phyloP scores from a whole-genome alignment of 2,797 vertebrate species.

The Gouania willdenowi region DNA sequence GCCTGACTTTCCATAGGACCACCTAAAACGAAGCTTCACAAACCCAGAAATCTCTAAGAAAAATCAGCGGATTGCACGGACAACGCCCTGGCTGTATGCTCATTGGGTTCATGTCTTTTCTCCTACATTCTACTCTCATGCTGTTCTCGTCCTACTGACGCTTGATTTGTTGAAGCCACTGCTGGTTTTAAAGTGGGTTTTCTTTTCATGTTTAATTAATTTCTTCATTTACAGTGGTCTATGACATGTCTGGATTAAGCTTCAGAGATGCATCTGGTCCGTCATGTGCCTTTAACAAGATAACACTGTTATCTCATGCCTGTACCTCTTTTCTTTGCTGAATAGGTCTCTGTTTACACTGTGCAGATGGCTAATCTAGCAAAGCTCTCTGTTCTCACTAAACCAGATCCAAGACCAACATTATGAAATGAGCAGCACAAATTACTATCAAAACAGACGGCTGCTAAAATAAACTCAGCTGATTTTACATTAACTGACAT shows the following conservation, averaged over 20 bases:
- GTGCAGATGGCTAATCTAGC: constrained; percentile 75
- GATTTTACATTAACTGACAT: constrained; percentile 82
- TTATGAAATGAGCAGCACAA: constrained; percentile 79
- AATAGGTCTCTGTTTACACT: constrained; percentile 73
- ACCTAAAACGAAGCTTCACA: constrained; percentile 72
- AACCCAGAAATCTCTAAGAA: constrained; percentile 68
- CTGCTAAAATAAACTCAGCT: constrained; percentile 82
- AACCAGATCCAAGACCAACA: constrained; percentile 79
- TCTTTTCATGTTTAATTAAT: constrained; percentile 11
- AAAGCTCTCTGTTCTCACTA: constrained; percentile 66
- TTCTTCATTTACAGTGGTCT: constrained; percentile 6
- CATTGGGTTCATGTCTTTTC: constrained; percentile 54
- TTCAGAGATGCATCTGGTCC: constrained; percentile 2
- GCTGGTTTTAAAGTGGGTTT: constrained; percentile 1
- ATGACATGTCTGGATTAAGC: constrained; percentile 14
- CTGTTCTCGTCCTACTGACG: too few species aligned
- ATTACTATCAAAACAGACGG: constrained; percentile 81
- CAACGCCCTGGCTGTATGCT: constrained; percentile 69
- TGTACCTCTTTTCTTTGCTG: constrained; percentile 59
- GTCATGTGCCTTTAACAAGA: constrained; percentile 41
- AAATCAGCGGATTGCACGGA: constrained; percentile 61
- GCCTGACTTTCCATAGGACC: constrained; percentile 75
- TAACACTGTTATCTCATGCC: constrained; percentile 52
- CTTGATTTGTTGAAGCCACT: constrained; percentile 38
- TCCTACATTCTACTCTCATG: too few species aligned